Conservation (phyloP, 2,113 vertebrate genomes). For the Labeo catla region DNA sequence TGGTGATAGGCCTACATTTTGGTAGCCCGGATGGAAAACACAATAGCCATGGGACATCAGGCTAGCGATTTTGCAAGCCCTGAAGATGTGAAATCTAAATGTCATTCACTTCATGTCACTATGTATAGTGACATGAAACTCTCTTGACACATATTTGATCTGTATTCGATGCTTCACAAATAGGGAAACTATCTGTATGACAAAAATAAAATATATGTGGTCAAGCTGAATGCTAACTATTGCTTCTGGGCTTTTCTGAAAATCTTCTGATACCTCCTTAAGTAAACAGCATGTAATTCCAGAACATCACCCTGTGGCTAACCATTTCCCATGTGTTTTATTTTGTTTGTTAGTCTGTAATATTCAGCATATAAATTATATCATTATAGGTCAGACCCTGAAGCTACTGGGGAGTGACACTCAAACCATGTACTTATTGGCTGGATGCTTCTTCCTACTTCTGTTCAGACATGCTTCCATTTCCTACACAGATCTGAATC, state of each 20-base stretch:
- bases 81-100: neutral
- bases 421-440: conserved; percentile 57
- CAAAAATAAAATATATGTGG: conserved; percentile 53
- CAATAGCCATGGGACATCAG: too few species aligned
- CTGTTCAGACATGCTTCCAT: conserved; percentile 76
- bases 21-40: too few species aligned
- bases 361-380: conserved; percentile 59
- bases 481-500: conserved; percentile 67
- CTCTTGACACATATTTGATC: neutral
- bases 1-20: too few species aligned
- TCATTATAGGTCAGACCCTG: conserved; percentile 65
- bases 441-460: conserved; percentile 61
- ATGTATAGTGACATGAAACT: neutral
- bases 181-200: conserved; percentile 11
- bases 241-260: conserved; percentile 51
- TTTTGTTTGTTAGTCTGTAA: conserved; percentile 55
- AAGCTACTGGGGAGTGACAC: conserved; percentile 59
- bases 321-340: conserved; percentile 54
- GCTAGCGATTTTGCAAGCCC: too few species aligned
- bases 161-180: neutral
- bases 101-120: neutral
- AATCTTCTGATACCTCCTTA: conserved; percentile 42
- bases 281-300: conserved; percentile 46
- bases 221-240: neutral
- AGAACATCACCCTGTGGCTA: conserved; percentile 64